These are phyloP conservation scores for Galerucella calmariensis DNA, from an alignment of 2,888 invertebrate species.

Conservation along the genomic window DNA sequence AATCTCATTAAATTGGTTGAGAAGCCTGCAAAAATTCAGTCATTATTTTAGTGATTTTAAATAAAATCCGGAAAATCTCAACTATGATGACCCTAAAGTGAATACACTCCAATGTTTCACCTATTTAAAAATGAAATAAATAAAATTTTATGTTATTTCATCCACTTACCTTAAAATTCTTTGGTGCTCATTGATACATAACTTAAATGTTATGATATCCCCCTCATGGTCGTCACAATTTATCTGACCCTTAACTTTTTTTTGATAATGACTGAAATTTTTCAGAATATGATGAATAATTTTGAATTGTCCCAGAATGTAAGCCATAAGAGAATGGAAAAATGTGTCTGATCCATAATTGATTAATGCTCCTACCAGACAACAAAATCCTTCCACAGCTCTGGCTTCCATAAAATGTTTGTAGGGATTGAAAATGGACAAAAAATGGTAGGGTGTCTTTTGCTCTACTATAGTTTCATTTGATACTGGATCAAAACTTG, in stretches of 20 bases:
- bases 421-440: slow-evolving; percentile 15
- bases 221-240: slow-evolving; percentile 8
- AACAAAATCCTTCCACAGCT: slow-evolving; percentile 5
- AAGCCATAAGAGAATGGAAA: slow-evolving; percentile 14
- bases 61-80: not conserved
- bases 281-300: slow-evolving; percentile 17
- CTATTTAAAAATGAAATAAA: too few relatives aligned
- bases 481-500: slow-evolving; percentile 7
- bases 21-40: slow-evolving; percentile 4
- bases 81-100: not conserved
- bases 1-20: slow-evolving; percentile 17
- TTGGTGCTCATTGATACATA: slow-evolving; percentile 23
- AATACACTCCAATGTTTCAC: too few relatives aligned
- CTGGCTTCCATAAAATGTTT: slow-evolving; percentile 9
- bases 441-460: slow-evolving; percentile 2
- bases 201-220: slow-evolving; percentile 16
- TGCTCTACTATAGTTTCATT: slow-evolving; percentile 5
- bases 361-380: not conserved
- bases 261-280: slow-evolving; percentile 8
- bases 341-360: slow-evolving; percentile 17
- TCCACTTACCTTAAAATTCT: slow-evolving; percentile 7
- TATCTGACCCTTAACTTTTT: slow-evolving; percentile 4
- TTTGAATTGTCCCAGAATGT: slow-evolving; percentile 15
- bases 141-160: too few relatives aligned
- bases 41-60: not conserved